Evolutionary conservation across 2,113 vertebrate genomes (phyloP), one percentile per base, ranked within the genome.

Genomic region (Platysternon megacephalum): DNA sequence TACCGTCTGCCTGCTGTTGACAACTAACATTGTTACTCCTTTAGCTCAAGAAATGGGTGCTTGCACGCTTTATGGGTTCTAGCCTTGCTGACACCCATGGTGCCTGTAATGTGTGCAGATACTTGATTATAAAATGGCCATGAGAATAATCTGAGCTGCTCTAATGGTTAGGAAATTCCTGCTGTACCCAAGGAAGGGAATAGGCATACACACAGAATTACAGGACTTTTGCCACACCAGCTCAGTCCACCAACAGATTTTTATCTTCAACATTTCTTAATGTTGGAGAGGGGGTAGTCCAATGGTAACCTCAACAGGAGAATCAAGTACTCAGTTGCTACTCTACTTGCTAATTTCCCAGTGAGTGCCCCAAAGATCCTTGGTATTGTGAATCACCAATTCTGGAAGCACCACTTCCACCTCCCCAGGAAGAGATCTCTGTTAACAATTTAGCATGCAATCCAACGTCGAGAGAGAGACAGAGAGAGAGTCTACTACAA

Each of bases 231-330:
- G 17, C 21, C 51, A 28, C 17, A 11, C 46, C 52, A 85, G 91
- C 35, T 61, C 32, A 0, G 0, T 42, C 32, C 24, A 51, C 5
- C 16, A 76, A 11, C 28, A 55, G 39, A 61, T 16, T 61, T 1
- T 80, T 81, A 55, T 52, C 24, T 82, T 80, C 84, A 84, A 96
- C 92, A 80, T 35, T 29, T 79, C n/a, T 89, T 85, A 52, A 5
- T 95, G n/a, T 2, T 93, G 65, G 11, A 17, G 6, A 83, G 78
- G 4, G 12, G 2, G 26, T 22, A 78, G 29, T 76, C 26, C 86
- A 79, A 86, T 72, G 26, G 52, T 88, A 96, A 91, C 51, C 29
- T 29, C n/a, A 76, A 35, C 3, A 72, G 82, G 79, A 1, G 44
- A 42, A 26, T 5, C 0, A 79, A 96, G 86, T 44, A 65, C 5